Conservation (phyloP, 2,113 vertebrate species). For the Chaetura pelagica region DNA sequence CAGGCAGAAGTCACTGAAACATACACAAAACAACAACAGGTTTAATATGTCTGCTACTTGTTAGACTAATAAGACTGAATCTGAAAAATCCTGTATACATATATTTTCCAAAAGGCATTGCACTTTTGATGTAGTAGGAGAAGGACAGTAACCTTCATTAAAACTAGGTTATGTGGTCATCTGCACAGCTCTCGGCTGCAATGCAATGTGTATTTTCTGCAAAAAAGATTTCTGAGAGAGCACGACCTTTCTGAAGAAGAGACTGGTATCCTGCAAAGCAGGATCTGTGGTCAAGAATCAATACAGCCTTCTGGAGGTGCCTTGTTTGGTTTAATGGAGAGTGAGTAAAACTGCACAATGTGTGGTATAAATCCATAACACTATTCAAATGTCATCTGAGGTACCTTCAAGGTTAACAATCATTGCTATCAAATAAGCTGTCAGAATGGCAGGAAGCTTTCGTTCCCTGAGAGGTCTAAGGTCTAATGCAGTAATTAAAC, state of each 20-base stretch:
- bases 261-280: slow-evolving; percentile 45
- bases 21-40: neutral
- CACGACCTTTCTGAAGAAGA: slow-evolving; percentile 52
- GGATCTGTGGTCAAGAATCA: slow-evolving; percentile 66
- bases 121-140: neutral
- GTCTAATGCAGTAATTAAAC: slow-evolving; percentile 60
- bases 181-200: neutral
- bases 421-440: slow-evolving; percentile 40
- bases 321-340: slow-evolving; percentile 55
- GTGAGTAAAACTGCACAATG: neutral
- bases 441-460: slow-evolving; percentile 62
- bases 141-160: slow-evolving; percentile 30
- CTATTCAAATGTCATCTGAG: slow-evolving; percentile 57
- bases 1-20: neutral
- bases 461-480: slow-evolving; percentile 45
- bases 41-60: neutral
- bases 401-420: slow-evolving; percentile 57
- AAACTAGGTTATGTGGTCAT: slow-evolving; percentile 13
- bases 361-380: slow-evolving; percentile 25
- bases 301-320: slow-evolving; percentile 48
- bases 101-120: neutral
- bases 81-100: neutral
- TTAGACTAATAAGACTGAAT: slow-evolving; percentile 9
- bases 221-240: slow-evolving; percentile 37
- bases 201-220: slow-evolving; percentile 30